A percentile compares a stretch with the other conserved stretches of the same genome.
These are phyloP conservation scores for Isoperla grammatica DNA, from an alignment of 2,888 invertebrate genomes.

Conservation along the genomic window DNA sequence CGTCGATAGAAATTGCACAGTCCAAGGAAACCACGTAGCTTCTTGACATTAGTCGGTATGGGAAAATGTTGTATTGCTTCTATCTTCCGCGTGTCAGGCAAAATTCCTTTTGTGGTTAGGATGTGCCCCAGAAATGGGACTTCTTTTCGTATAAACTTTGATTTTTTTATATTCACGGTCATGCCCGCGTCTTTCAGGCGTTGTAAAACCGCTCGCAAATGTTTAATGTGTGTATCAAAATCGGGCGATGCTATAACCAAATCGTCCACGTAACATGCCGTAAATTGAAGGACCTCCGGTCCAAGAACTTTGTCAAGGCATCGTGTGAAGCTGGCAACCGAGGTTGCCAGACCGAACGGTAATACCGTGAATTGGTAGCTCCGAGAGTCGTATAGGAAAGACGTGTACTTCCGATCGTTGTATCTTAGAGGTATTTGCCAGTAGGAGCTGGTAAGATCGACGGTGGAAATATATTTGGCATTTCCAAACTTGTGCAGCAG, in stretches of 20 bases:
- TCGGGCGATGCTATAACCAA: slow-evolving; percentile 34
- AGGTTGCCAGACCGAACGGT: slow-evolving; percentile 36
- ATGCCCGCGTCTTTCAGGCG: slow-evolving; percentile 30
- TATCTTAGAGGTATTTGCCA: slow-evolving; percentile 34
- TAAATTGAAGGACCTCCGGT: slow-evolving; percentile 29
- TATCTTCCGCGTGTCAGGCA: background rate
- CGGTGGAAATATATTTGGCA: too few species aligned
- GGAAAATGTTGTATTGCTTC: background rate
- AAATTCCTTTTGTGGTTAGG: background rate
- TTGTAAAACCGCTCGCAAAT: slow-evolving; percentile 31
- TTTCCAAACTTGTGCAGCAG: too few species aligned
- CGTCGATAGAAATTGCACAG: background rate
- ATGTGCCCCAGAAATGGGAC: background rate
- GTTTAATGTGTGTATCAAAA: slow-evolving; percentile 32
- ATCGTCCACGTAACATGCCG: slow-evolving; percentile 36
- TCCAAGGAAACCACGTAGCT: background rate
- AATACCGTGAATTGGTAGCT: slow-evolving; percentile 37
- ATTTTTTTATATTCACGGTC: slow-evolving; percentile 35
- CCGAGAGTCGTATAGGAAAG: slow-evolving; percentile 31
- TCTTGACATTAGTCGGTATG: background rate
- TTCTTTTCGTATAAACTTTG: slow-evolving; percentile 27
- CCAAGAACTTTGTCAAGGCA: slow-evolving; percentile 34
- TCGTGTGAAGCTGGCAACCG: slow-evolving; percentile 33
- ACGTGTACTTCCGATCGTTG: slow-evolving; percentile 31
- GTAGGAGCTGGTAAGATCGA: slow-evolving; percentile 34